Percentiles rank a stretch among this genome's conserved stretches.
phyloP scores from a whole-genome alignment of 1,140 invertebrate species.

The Cyclargus thomasi region DNA sequence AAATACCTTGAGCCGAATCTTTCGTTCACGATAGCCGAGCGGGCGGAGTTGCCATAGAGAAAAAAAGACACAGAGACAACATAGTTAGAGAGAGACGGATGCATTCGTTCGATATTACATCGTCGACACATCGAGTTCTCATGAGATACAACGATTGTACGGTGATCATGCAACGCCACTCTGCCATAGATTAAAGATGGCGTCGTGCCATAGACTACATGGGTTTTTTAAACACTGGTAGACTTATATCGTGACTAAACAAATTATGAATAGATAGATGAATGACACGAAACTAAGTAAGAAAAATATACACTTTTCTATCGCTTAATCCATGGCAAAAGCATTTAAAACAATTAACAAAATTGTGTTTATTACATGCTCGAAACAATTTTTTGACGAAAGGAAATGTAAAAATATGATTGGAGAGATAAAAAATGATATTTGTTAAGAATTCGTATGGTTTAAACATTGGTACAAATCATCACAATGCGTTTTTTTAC shows the following conservation, averaged over 20 bases:
- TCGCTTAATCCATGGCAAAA: conserved; percentile 21
- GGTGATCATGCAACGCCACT: conserved; percentile 41
- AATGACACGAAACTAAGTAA: not conserved
- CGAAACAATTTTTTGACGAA: not conserved
- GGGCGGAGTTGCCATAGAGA: conserved; percentile 68
- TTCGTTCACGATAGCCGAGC: conserved; percentile 68
- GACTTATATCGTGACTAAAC: too few species aligned
- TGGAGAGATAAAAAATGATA: not conserved
- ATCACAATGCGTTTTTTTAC: not conserved
- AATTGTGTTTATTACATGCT: conserved; percentile 26
- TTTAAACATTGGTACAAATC: not conserved
- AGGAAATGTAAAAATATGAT: conserved; percentile 1
- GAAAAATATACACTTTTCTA: not conserved
- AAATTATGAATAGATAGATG: not conserved
- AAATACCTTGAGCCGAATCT: conserved; percentile 71
- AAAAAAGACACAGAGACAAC: conserved; percentile 68
- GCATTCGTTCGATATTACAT: conserved; percentile 26
- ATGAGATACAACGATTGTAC: conserved; percentile 27
- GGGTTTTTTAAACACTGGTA: too few species aligned
- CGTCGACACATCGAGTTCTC: conserved; percentile 19
- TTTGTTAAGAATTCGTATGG: not conserved
- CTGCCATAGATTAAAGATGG: conserved; percentile 19
- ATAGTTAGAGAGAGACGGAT: conserved; percentile 64
- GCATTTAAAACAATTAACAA: conserved; percentile 21
- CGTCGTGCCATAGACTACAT: too few species aligned